Base-by-base conservation (phyloP, 2,888 invertebrate species). In the Synanthedon myopaeformis region DNA sequence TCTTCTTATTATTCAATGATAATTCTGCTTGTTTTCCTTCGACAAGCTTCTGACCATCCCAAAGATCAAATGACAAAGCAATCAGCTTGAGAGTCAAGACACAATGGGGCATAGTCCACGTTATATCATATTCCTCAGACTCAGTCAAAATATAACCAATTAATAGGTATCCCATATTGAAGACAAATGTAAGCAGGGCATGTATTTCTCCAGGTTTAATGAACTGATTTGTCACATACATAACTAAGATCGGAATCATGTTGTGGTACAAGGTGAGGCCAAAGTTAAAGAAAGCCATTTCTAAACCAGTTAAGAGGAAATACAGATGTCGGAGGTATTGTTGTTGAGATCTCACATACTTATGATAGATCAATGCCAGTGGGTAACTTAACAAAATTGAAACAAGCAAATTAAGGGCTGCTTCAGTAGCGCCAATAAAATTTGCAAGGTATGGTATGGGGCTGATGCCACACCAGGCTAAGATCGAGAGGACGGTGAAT, bases 51-150 rank as follows among this genome's bases (percentile, higher is more conserved):
- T 89, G 79, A 0, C 98, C 98, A 86, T 99, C 99, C 74, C 89
- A 89, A 1, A 92, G 61, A 74, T 94, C 93, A 76, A 94, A 95
- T 0, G 93, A 91, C 5, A 96, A 89, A 2, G 95, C 98, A 62
- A 97, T 97, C 65, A 98, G 89, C 66, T 97, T 91, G 42, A 99
- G 84, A 0, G 95, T 94, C 54, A 99, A 82, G 10, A 99, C 97
- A 83, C 99, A 99, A 59, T 98, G 98, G 0, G 98, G 97, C 92
- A 98, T 96, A 5, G 98, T 98, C 98, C 99, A 99, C 58, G 94
- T 94, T 54, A 99, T 97, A 66, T 97, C 97, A 73, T 98, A 99
- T 10, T 92, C 91, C 62, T 93, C 92, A 3, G 96, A 96, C 63
- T 94, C 93, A 0, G 94, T 94, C 61, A 86, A 88, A 62, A 90